phyloP scores from a whole-genome alignment of 1,140 invertebrate genomes.

The Zaprionus inermis region DNA sequence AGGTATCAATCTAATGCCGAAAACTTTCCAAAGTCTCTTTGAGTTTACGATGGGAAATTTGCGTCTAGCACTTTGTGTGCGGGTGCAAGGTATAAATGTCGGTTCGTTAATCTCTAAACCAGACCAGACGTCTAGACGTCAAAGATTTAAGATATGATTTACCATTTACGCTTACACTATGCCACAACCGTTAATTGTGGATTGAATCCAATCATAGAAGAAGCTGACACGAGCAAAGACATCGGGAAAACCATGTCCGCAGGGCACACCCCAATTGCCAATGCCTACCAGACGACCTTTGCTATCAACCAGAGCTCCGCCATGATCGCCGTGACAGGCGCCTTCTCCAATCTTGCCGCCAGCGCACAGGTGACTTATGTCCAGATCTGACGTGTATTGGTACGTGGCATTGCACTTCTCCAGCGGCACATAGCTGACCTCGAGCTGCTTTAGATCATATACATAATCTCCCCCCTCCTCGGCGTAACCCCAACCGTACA shows the following conservation, averaged over 20 bases:
- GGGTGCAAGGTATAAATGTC: constrained; percentile 25
- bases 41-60: neutral
- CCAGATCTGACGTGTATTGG: constrained; percentile 44
- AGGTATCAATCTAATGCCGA: neutral
- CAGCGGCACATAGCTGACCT: constrained; percentile 58
- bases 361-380: constrained; percentile 86
- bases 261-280: constrained; percentile 86
- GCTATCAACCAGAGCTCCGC: constrained; percentile 66
- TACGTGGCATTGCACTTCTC: constrained; percentile 53
- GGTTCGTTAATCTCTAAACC: neutral
- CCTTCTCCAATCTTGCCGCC: constrained; percentile 85
- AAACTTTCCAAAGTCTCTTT: neutral
- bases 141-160: constrained; percentile 33
- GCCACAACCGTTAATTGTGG: constrained; percentile 63
- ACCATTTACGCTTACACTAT: constrained; percentile 10
- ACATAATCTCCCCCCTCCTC: constrained; percentile 29
- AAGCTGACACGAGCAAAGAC: constrained; percentile 84
- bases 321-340: constrained; percentile 71
- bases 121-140: constrained; percentile 42
- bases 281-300: constrained; percentile 69
- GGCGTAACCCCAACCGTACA: constrained; percentile 86
- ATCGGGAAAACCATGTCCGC: constrained; percentile 85
- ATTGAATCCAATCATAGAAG: constrained; percentile 76
- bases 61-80: constrained; percentile 11
- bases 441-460: constrained; percentile 60